phyloP scores from a whole-genome alignment of 2,797 vertebrate genomes.

The Manis pentadactyla region DNA sequence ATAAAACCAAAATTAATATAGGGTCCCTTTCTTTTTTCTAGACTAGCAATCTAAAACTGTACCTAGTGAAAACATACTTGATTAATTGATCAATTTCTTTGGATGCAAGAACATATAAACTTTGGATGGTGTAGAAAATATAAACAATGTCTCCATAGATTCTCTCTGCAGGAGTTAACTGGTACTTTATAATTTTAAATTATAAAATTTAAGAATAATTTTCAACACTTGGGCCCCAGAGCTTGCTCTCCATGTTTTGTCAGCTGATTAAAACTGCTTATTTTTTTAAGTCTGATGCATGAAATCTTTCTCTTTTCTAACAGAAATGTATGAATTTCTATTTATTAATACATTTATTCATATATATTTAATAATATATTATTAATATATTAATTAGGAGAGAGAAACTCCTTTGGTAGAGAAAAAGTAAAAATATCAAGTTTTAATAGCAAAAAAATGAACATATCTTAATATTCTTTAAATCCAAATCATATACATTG shows the following conservation, averaged over 20 bases:
- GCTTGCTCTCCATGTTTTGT: too few relatives aligned
- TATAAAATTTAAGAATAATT: conserved; percentile 41
- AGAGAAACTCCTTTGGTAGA: background rate
- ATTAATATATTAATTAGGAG: background rate
- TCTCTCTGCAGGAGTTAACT: conserved; percentile 40
- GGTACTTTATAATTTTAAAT: background rate
- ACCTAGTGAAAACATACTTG: background rate
- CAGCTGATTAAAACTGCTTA: too few relatives aligned
- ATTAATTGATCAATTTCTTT: conserved; percentile 12
- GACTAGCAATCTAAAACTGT: conserved; percentile 15
- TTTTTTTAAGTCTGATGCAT: background rate
- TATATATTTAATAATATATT: background rate
- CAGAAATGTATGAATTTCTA: background rate
- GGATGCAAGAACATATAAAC: background rate
- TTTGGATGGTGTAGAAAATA: background rate
- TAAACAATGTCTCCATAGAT: background rate
- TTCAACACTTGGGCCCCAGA: background rate
- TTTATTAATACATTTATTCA: background rate
- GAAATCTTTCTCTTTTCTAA: conserved; percentile 4
- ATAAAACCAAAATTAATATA: conserved; percentile 40
- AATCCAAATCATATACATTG: conserved; percentile 23
- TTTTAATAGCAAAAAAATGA: conserved; percentile 38
- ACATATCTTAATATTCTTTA: conserved; percentile 50
- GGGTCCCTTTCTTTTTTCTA: background rate
- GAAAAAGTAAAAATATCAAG: background rate